phyloP scores from a whole-genome alignment of 2,888 invertebrate genomes.

The Boloria selene region DNA sequence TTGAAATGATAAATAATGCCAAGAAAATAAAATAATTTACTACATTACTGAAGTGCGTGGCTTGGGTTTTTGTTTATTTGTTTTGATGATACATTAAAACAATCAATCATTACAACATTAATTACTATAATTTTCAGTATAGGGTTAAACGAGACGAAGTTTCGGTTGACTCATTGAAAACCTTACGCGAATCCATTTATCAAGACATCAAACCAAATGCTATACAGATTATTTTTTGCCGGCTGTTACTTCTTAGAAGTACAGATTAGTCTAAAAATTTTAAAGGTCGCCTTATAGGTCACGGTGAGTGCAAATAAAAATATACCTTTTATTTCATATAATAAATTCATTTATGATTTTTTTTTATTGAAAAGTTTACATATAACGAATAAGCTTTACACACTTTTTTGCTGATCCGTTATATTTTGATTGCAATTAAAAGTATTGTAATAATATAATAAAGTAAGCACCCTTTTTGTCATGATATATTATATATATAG shows the following conservation, averaged over 20 bases:
- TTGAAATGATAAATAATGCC: too few relatives aligned
- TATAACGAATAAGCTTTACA: too few relatives aligned
- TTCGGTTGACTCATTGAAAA: constrained; percentile 33
- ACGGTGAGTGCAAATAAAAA: neutral
- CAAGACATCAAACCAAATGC: constrained; percentile 34
- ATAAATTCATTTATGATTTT: neutral
- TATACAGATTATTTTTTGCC: constrained; percentile 38
- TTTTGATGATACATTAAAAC: neutral
- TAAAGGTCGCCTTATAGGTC: constrained; percentile 30
- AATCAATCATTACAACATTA: neutral
- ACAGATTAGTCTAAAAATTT: constrained; percentile 30
- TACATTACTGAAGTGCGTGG: too few relatives aligned
- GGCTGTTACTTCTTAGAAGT: constrained; percentile 38
- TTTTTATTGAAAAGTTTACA: too few relatives aligned
- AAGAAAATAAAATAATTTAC: too few relatives aligned
- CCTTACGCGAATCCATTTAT: constrained; percentile 34
- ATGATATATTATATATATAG: too few relatives aligned
- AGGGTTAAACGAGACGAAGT: constrained; percentile 19
- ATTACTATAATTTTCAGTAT: constrained; percentile 5
- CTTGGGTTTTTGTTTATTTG: too few relatives aligned
- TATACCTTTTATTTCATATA: constrained; percentile 5
- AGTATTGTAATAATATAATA: too few relatives aligned
- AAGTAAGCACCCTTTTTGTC: too few relatives aligned
- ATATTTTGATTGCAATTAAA: too few relatives aligned
- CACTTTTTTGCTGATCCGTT: too few relatives aligned